Percentiles rank a stretch among this genome's conserved stretches.
phyloP scores from a whole-genome alignment of 2,888 invertebrate genomes.

The Griposia aprilina region DNA sequence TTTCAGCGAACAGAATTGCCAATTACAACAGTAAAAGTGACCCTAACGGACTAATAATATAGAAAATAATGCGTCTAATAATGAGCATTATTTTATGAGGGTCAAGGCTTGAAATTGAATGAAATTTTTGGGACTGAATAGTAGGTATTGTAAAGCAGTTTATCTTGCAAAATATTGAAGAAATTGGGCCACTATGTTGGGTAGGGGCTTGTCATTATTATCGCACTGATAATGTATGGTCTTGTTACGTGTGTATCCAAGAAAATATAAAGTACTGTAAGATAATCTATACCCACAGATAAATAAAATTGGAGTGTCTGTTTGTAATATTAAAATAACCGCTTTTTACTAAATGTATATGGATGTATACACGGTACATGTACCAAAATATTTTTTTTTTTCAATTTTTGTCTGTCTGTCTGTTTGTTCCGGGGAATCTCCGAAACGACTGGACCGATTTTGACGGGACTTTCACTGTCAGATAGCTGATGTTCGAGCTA shows the following conservation, averaged over 20 bases:
- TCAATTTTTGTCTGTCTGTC: no score
- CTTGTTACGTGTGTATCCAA: constrained; percentile 17
- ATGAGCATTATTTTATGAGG: constrained; percentile 46
- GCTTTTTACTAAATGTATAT: no score
- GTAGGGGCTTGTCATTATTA: constrained; percentile 48
- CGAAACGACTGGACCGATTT: no score
- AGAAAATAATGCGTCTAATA: constrained; percentile 42
- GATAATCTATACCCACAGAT: no score
- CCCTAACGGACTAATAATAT: constrained; percentile 38
- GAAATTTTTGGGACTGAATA: constrained; percentile 13
- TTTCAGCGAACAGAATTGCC: constrained; percentile 50
- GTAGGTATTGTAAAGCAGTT: constrained; percentile 6
- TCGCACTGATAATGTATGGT: constrained; percentile 44
- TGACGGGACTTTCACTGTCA: no score
- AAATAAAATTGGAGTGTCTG: no score
- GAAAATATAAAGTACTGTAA: constrained; percentile 16
- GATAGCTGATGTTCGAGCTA: no score
- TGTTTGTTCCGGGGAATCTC: no score
- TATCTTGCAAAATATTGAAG: constrained; percentile 46
- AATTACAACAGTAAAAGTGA: constrained; percentile 53
- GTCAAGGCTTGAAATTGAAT: constrained; percentile 24
- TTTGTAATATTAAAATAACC: no score
- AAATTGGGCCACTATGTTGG: constrained; percentile 52
- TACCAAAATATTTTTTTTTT: no score
- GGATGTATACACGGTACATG: no score